Percentiles rank a stretch among this genome's conserved stretches.
Evolutionary conservation across 1,140 invertebrate species (phyloP).

Genomic region (Drosophila malerkotliana): DNA sequence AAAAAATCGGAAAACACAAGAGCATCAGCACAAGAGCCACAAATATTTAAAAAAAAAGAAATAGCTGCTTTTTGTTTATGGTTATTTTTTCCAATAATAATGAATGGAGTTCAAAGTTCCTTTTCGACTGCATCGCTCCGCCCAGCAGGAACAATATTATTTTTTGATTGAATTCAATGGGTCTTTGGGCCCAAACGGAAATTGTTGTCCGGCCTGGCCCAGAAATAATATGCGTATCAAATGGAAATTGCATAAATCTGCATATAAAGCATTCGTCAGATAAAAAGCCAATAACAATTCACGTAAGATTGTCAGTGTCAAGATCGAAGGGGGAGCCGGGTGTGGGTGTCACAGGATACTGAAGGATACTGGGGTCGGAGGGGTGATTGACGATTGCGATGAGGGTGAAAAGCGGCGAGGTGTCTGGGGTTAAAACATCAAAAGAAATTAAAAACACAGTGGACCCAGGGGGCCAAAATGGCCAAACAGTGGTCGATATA

Average conservation of each 20-base stretch:
- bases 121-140: neutral
- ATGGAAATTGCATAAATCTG: conserved; percentile 67
- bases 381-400: conserved; percentile 2
- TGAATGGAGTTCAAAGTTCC: conserved; percentile 18
- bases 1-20: conserved; percentile 5
- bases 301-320: conserved; percentile 27
- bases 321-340: conserved; percentile 3
- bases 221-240: conserved; percentile 41
- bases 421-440: conserved; percentile 63
- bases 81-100: conserved; percentile 55
- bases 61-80: conserved; percentile 31
- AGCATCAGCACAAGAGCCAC: conserved; percentile 3
- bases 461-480: conserved; percentile 11
- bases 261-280: conserved; percentile 51
- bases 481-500: conserved; percentile 19
- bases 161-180: conserved; percentile 61
- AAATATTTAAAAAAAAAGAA: conserved; percentile 23
- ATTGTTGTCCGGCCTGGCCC: conserved; percentile 38
- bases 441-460: conserved; percentile 75
- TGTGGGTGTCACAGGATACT: neutral
- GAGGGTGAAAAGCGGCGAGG: conserved; percentile 6
- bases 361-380: neutral
- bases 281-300: conserved; percentile 41
- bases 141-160: conserved; percentile 19
- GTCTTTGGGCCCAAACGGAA: conserved; percentile 42